phyloP scores from a whole-genome alignment of 2,888 invertebrate species.

The Lasioglossum marginatum region DNA sequence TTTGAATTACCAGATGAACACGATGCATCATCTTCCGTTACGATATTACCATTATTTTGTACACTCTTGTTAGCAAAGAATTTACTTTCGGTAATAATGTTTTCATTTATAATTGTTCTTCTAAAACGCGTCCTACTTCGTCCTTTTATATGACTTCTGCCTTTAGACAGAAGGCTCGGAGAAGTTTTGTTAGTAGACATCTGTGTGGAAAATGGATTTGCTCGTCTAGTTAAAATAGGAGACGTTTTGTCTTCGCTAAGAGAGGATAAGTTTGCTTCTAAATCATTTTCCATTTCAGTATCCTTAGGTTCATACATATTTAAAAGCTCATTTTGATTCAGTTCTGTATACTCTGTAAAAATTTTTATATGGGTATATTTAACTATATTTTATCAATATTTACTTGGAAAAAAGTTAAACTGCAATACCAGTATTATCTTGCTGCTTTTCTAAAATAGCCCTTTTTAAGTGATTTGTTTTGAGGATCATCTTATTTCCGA shows the following conservation, averaged over 20 bases:
- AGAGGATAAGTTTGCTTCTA: constrained; percentile 9
- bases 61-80: constrained; percentile 72
- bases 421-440: constrained; percentile 26
- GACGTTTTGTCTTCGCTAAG: constrained; percentile 52
- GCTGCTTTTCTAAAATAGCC: background rate
- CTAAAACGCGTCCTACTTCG: constrained; percentile 70
- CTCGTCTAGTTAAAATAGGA: constrained; percentile 63
- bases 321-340: constrained; percentile 60
- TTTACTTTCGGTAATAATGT: constrained; percentile 75
- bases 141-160: constrained; percentile 71
- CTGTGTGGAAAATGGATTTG: constrained; percentile 75
- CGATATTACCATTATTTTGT: background rate
- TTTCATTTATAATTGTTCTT: constrained; percentile 79
- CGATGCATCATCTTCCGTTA: background rate
- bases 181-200: constrained; percentile 68
- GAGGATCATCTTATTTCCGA: constrained; percentile 4
- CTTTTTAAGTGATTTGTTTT: constrained; percentile 33
- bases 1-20: background rate
- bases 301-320: constrained; percentile 59
- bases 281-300: constrained; percentile 34
- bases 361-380: background rate
- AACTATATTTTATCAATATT: background rate
- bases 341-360: constrained; percentile 53
- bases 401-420: background rate
- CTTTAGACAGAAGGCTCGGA: constrained; percentile 76